Conservation (phyloP, 2,888 invertebrate genomes). For the Invenusta paracnida region DNA sequence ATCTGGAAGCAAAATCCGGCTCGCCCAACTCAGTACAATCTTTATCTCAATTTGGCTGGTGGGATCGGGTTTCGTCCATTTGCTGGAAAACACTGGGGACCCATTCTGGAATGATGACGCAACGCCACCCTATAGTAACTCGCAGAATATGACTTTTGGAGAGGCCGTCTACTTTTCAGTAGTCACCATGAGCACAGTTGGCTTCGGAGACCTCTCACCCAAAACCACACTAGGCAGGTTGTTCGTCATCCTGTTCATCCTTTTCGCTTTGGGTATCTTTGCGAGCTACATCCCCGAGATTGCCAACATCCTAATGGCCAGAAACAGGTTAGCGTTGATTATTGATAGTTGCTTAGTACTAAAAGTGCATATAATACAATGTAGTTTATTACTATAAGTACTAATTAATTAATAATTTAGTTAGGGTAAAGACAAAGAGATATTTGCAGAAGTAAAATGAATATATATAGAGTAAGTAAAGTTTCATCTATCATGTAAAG, state of each 20-base stretch:
- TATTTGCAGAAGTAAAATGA: too few relatives aligned
- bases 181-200: conserved; percentile 42
- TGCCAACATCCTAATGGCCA: conserved; percentile 96
- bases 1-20: conserved; percentile 98
- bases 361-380: too few relatives aligned
- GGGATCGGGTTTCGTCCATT: conserved; percentile 97
- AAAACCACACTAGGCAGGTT: conserved; percentile 36
- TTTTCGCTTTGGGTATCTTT: conserved; percentile 76
- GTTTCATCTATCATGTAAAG: too few relatives aligned
- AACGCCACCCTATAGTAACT: neutral
- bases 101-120: conserved; percentile 62
- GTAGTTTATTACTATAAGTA: too few relatives aligned
- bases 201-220: conserved; percentile 37
- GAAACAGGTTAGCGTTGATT: conserved; percentile 64
- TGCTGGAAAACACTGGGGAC: conserved; percentile 99
- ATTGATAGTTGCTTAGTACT: too few relatives aligned
- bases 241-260: conserved; percentile 38
- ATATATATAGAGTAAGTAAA: too few relatives aligned
- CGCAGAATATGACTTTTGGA: conserved; percentile 34
- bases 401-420: too few relatives aligned
- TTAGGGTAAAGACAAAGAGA: too few relatives aligned
- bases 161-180: conserved; percentile 37
- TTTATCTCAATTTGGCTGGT: conserved; percentile 99
- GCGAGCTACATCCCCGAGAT: conserved; percentile 99
- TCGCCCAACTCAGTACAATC: conserved; percentile 98